phyloP scores from a whole-genome alignment of 92 coral and sea anemone genomes.

The Umimayanthus chanpuru region DNA sequence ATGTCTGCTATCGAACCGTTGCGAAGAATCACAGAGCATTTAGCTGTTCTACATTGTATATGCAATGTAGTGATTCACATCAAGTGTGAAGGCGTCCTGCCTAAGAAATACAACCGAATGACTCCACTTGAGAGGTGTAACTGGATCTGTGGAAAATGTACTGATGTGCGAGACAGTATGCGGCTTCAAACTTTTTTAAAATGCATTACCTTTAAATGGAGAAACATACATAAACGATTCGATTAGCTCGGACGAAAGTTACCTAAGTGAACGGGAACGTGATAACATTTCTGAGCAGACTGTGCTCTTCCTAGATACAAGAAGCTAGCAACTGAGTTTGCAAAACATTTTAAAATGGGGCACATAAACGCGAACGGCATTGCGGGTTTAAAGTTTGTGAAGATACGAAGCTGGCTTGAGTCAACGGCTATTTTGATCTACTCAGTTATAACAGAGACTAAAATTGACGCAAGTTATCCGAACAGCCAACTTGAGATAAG shows the following conservation, averaged over 20 bases:
- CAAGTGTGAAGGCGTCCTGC: neutral
- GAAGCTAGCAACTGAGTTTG: too few relatives aligned
- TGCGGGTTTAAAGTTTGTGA: too few relatives aligned
- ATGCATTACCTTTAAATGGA: neutral
- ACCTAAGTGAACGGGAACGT: neutral
- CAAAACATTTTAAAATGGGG: too few relatives aligned
- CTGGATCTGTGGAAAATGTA: neutral
- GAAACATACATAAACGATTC: neutral
- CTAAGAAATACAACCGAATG: neutral
- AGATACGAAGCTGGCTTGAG: too few relatives aligned
- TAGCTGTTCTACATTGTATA: too few relatives aligned
- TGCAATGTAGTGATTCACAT: neutral
- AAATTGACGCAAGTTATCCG: too few relatives aligned
- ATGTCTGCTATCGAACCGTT: neutral
- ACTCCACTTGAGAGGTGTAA: neutral
- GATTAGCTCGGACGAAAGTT: neutral
- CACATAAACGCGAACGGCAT: too few relatives aligned
- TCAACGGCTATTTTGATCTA: too few relatives aligned
- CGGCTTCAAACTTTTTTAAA: neutral
- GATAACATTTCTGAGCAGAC: too few relatives aligned
- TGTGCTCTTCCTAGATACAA: too few relatives aligned
- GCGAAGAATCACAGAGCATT: neutral
- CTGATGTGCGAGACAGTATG: neutral
- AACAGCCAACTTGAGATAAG: too few relatives aligned
- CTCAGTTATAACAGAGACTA: too few relatives aligned